Evolutionary conservation across 2,797 vertebrate species (phyloP).

Genomic region (Melanotaenia maccullochi): DNA sequence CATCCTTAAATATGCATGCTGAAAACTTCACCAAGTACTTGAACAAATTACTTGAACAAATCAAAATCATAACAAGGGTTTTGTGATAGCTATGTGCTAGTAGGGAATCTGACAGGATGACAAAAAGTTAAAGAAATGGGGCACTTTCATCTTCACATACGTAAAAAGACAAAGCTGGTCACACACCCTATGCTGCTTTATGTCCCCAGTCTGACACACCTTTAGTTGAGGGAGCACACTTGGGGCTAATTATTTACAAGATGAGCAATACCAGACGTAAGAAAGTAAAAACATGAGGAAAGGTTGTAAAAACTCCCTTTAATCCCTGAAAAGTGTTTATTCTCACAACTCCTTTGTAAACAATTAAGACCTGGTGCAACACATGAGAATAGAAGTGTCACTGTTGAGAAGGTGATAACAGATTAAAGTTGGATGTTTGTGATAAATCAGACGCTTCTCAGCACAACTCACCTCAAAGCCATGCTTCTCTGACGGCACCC

Average conservation of each 20-base stretch:
- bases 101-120: neutral
- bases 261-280: slow-evolving; percentile 32
- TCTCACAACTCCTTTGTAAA: neutral
- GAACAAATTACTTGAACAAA: slow-evolving; percentile 38
- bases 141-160: slow-evolving; percentile 15
- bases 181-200: slow-evolving; percentile 42
- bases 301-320: neutral
- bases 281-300: slow-evolving; percentile 28
- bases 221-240: slow-evolving; percentile 40
- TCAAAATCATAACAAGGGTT: slow-evolving; percentile 18
- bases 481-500: slow-evolving; percentile 93
- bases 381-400: neutral
- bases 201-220: slow-evolving; percentile 64
- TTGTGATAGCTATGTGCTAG: slow-evolving; percentile 28
- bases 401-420: neutral
- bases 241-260: slow-evolving; percentile 60
- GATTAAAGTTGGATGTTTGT: neutral
- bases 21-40: slow-evolving; percentile 20
- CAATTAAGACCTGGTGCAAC: neutral
- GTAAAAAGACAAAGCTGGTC: slow-evolving; percentile 9
- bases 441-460: slow-evolving; percentile 4
- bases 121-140: slow-evolving; percentile 8
- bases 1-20: slow-evolving; percentile 38
- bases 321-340: neutral
- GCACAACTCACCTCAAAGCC: slow-evolving; percentile 88